Base-by-base conservation (phyloP, 23 tunicate species). In the Trididemnum nubilum region DNA sequence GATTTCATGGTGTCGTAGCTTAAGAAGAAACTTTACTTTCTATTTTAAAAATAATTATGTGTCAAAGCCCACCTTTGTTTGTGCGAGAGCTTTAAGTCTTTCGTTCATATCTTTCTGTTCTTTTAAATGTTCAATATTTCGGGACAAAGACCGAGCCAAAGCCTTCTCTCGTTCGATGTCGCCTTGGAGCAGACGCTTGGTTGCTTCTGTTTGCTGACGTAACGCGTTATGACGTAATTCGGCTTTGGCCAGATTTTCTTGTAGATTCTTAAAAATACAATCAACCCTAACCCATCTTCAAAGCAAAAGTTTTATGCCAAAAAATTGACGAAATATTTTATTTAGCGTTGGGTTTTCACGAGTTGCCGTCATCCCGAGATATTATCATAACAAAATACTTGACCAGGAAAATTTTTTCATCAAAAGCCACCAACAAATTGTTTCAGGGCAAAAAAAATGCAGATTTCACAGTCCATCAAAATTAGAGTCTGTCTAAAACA, bases 131-230 rank as follows among this genome's bases (percentile, higher is more conserved):
- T 92, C 83, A 31, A 73, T 78, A 51, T 86, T 92, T 27, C 89
- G 59, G 0, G 88, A 71, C 60, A 92, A 36, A 3, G 86, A 83
- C 23, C 82, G 69, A 18, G 90, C 97, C 58, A 92, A 78, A 31
- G 51, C 80, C 35, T 86, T 82, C 58, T 86, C 91, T 57, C 97
- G 87, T 72, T 82, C 87, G 70, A 86, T 74, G 85, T 82, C 92
- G 76, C 85, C 72, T 26, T 86, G 74, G 44, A 92, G 78, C 85
- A 86, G 44, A 18, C 86, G 89, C 2, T 36, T 37, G 34, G 82
- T 81, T 58, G 77, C 84, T 34, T 77, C 91, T 1, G 86, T 82
- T 31, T 44, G 91, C n/a, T 82, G 91, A 37, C 65, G 54, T 25
- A 83, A 50, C 3, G 97, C 87, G 66, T 92, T 78, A 1, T 72